Base-by-base conservation (phyloP, 1,140 invertebrate species). In the Leptoteleia sp. region DNA sequence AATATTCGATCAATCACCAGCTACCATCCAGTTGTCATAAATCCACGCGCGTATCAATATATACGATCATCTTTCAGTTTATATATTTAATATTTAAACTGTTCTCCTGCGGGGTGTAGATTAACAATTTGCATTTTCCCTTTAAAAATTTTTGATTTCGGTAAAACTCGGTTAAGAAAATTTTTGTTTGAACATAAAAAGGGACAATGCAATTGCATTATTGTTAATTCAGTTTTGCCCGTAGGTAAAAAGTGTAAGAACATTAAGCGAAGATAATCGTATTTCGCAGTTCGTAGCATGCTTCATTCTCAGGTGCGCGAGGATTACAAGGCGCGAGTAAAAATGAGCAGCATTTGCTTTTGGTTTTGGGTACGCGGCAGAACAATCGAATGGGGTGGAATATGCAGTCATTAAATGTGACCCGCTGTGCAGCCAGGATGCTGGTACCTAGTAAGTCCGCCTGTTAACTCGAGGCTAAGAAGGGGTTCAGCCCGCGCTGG, bases 401-500 rank as follows among this genome's bases (percentile, higher is more conserved):
- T 81, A 77, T 80, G 77, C 75, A 83, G 72, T 80, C 80, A 76
- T 82, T 82, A 81, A 82, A 54, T 77, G 76, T 70, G 80, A 81
- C 70, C 70, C 35, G 54, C 57, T 75, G 70, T 70, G 73, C 75
- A 73, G 47, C 17, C 19, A 43, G 67, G 81, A 81, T 76, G 80
- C 71, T 76, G n/a, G 71, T 59, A 64, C 27, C 54, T 64, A 64
- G 61, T 81, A 81, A 82, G 72, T 78, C 76, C 50, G 81, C 80
- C 81, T 82, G 84, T 85, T 82, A 83, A 83, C 82, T 83, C 70
- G 65, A 33, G 76, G 57, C 79, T 82, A 84, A 86, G 82, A 83
- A 85, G 81, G 78, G 82, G 79, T 81, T 82, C 67, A 67, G 64
- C 52, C 72, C 59, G 42, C 59, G 42, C 61, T 78, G 59, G 78